Conservation (phyloP, 2,797 vertebrate genomes). For the Rhincodon typus region DNA sequence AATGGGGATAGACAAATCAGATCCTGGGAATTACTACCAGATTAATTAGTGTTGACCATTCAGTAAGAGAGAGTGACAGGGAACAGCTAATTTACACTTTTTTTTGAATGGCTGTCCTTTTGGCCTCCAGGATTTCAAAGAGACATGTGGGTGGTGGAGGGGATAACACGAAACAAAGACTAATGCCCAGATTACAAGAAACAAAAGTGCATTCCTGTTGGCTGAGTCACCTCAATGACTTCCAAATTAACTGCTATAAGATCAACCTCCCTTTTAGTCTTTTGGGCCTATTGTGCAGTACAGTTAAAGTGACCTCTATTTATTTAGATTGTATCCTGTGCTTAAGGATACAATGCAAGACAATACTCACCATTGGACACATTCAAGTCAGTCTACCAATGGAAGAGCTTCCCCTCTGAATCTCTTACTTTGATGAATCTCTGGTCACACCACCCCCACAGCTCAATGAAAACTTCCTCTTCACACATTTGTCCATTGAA, state of each 20-base stretch:
- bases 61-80: slow-evolving; percentile 21
- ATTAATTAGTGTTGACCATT: slow-evolving; percentile 17
- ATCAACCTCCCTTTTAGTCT: not conserved
- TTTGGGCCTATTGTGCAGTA: not conserved
- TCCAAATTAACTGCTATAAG: slow-evolving; percentile 10
- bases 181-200: not conserved
- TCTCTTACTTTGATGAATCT: not conserved
- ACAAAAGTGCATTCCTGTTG: slow-evolving; percentile 22
- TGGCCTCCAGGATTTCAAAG: not conserved
- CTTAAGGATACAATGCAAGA: not conserved
- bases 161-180: not conserved
- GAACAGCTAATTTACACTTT: not conserved
- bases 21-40: slow-evolving; percentile 6
- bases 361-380: not conserved
- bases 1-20: not conserved
- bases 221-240: slow-evolving; percentile 7
- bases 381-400: not conserved
- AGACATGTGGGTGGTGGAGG: not conserved
- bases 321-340: slow-evolving; percentile 15
- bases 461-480: not conserved
- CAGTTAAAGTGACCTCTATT: slow-evolving; percentile 25
- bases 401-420: not conserved
- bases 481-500: not conserved
- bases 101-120: not conserved
- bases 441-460: no score